Conservation (phyloP, 2,797 vertebrate genomes). For the Sphaeramia orbicularis region DNA sequence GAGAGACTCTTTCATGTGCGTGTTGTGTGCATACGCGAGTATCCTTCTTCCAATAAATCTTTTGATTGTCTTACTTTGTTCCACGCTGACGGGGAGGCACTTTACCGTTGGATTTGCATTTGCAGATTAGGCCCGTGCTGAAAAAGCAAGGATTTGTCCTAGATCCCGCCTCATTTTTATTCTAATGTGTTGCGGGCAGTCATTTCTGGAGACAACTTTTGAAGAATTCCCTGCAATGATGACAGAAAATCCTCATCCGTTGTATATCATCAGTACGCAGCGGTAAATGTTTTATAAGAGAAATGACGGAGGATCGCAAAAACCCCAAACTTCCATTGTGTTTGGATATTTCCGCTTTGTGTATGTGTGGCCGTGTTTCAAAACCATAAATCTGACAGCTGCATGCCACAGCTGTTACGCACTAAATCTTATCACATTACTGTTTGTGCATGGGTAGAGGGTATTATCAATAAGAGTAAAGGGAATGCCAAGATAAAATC, state of each 20-base stretch:
- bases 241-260: constrained; percentile 9
- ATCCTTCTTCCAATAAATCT: constrained; percentile 64
- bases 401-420: constrained; percentile 20
- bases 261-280: not conserved
- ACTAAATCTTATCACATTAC: constrained; percentile 21
- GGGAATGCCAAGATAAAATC: constrained; percentile 21
- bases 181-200: constrained; percentile 24
- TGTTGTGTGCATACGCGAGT: constrained; percentile 52
- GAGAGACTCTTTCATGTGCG: constrained; percentile 51
- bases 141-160: constrained; percentile 43
- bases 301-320: constrained; percentile 7
- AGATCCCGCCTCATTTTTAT: constrained; percentile 43
- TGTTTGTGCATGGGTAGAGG: constrained; percentile 19
- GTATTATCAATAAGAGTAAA: constrained; percentile 20
- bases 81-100: constrained; percentile 49
- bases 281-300: constrained; percentile 19
- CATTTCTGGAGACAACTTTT: constrained; percentile 29
- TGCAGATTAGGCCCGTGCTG: constrained; percentile 48
- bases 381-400: constrained; percentile 22
- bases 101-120: constrained; percentile 66
- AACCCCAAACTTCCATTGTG: constrained; percentile 2
- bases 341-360: constrained; percentile 1
- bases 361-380: constrained; percentile 15
- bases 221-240: constrained; percentile 32
- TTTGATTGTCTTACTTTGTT: constrained; percentile 68